Evolutionary conservation across 2,888 invertebrate species (phyloP).

Genomic region (Euspilapteryx auroguttella): DNA sequence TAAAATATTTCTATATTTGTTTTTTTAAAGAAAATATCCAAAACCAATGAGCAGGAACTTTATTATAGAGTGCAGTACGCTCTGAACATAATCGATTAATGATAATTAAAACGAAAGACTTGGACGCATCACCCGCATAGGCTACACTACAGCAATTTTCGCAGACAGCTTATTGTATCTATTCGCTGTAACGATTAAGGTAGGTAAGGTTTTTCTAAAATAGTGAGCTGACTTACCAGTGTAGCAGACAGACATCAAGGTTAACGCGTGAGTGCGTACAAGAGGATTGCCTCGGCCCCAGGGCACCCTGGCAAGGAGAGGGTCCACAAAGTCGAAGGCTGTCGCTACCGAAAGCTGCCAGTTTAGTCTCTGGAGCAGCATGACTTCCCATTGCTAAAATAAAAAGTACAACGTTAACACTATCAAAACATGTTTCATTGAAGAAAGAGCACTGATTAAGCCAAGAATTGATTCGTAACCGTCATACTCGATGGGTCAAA

Average conservation of each 20-base stretch:
- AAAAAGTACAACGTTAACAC: slow-evolving; percentile 13
- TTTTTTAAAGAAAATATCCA: slow-evolving; percentile 5
- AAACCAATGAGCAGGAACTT: slow-evolving; percentile 16
- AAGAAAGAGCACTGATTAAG: too few relatives aligned
- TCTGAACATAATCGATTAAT: slow-evolving; percentile 24
- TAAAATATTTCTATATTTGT: neutral
- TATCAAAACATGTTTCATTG: too few relatives aligned
- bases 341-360: slow-evolving; percentile 82
- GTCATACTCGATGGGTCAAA: slow-evolving; percentile 45
- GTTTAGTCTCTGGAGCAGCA: slow-evolving; percentile 72
- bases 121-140: neutral
- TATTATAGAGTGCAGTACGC: too few relatives aligned
- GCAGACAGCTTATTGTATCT: slow-evolving; percentile 10
- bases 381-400: slow-evolving; percentile 77
- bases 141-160: too few relatives aligned
- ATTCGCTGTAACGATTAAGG: too few relatives aligned
- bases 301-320: slow-evolving; percentile 67
- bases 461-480: slow-evolving; percentile 49
- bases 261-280: slow-evolving; percentile 73
- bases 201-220: too few relatives aligned
- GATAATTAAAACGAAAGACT: slow-evolving; percentile 24
- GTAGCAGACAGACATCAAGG: slow-evolving; percentile 76
- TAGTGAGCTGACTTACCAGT: slow-evolving; percentile 63
- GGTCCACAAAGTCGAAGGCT: slow-evolving; percentile 82
- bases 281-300: slow-evolving; percentile 64